A percentile compares a stretch with the other conserved stretches of the same genome.
These are phyloP conservation scores for Tinamus guttatus DNA, from an alignment of 2,113 vertebrate genomes.

Conservation along the genomic window DNA sequence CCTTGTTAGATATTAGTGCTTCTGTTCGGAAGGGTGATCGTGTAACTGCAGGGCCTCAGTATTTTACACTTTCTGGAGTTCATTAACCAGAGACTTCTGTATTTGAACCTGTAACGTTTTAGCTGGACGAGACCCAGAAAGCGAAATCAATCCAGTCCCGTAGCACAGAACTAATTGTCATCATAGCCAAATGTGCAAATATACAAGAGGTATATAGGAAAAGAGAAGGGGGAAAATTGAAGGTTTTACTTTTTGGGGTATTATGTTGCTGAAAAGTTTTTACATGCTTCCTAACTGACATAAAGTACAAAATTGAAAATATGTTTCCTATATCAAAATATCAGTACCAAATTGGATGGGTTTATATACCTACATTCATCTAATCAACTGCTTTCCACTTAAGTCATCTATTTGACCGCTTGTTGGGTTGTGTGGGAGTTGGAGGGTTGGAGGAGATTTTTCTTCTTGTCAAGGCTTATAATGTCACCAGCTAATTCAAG, in stretches of 20 bases:
- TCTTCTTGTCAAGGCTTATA: conserved; percentile 23
- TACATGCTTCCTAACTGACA: conserved; percentile 36
- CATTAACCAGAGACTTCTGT: conserved; percentile 44
- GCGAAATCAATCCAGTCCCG: conserved; percentile 61
- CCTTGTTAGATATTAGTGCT: conserved; percentile 73
- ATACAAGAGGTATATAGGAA: conserved; percentile 48
- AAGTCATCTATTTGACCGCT: conserved; percentile 38
- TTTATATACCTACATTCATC: conserved; percentile 31
- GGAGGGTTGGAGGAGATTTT: conserved; percentile 35
- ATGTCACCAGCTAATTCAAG: neutral
- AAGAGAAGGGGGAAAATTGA: conserved; percentile 42
- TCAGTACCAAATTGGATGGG: conserved; percentile 6
- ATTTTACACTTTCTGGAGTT: conserved; percentile 63
- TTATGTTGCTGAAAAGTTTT: conserved; percentile 60
- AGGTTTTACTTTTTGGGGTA: conserved; percentile 13
- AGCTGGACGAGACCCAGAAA: conserved; percentile 53
- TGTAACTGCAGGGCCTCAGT: conserved; percentile 55
- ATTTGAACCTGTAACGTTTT: conserved; percentile 33
- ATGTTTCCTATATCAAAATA: conserved; percentile 51
- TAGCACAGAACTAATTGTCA: conserved; percentile 68
- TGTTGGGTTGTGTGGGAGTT: neutral
- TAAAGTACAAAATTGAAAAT: conserved; percentile 51
- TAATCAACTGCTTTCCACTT: conserved; percentile 46
- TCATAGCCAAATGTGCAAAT: conserved; percentile 67
- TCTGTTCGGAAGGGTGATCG: conserved; percentile 62